Evolutionary conservation across 2,888 invertebrate species (phyloP), one percentile per base, ranked within the genome.

Genomic region (Strigamia crassipes): DNA sequence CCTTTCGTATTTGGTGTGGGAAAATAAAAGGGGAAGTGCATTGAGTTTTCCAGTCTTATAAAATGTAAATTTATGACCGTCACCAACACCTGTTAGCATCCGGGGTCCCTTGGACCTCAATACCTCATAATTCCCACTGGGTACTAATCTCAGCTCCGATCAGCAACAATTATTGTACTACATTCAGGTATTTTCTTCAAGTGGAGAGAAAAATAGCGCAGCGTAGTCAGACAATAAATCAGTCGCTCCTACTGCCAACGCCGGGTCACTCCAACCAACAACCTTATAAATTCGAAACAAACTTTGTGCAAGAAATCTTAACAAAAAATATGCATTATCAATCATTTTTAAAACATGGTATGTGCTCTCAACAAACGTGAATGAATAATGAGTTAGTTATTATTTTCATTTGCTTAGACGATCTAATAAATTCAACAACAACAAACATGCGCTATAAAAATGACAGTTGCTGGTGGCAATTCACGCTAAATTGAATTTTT

Each of bases 1-100:
- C 73, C 73, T 73, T 73, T 73, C 73, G 12, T 31, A 31, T 73
- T 73, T 73, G 73, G 27, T 73, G 31, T 73, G 73, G 73, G 73
- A 73, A 73, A 73, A 73, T 27, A 27, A n/a, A n/a, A 73, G 73
- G 73, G 73, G 73, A 3, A 73, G 73, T 73, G 31, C 73, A 73
- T 73, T 31, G 12, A 31, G 73, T 73, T 27, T 73, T 73, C 31
- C 73, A 31, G 27, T 27, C 73, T 73, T 73, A 18, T 27, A 73
- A 73, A 73, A 73, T 73, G 73, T 27, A 73, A 73, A 73, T 73
- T 73, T 73, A 73, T 73, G 73, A 73, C 73, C 73, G 73, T 73
- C 73, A 73, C 73, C 73, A 73, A 31, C 73, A 73, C 73, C 73
- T 73, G 73, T 73, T 73, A 27, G 73, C n/a, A 73, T 73, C 73